A percentile compares a stretch with the other conserved stretches of the same genome.
Evolutionary conservation across 2,113 vertebrate species (phyloP).

Genomic region (Dasypus novemcinctus): DNA sequence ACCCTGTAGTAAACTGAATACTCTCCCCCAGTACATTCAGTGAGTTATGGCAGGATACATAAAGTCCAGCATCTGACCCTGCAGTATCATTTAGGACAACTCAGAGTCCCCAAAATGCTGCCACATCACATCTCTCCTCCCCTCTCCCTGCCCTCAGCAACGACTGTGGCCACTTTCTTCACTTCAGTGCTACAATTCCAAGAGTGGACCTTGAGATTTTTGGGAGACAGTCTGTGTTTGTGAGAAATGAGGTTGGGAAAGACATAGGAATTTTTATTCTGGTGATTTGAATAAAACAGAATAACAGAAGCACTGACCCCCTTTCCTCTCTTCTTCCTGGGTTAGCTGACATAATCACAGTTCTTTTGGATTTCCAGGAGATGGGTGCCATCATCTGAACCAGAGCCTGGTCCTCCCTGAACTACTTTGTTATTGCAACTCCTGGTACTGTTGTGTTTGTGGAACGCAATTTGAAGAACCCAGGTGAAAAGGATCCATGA

Average conservation of each 20-base stretch:
- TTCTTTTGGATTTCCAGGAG: neutral
- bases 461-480: neutral
- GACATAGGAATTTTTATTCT: neutral
- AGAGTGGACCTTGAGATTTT: neutral
- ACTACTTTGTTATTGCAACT: neutral
- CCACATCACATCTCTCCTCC: too few relatives aligned
- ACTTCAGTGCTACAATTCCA: too few relatives aligned
- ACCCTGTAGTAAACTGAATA: too few relatives aligned
- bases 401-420: neutral
- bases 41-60: too few relatives aligned
- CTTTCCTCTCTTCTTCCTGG: neutral
- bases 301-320: neutral
- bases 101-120: too few relatives aligned
- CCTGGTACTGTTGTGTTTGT: neutral
- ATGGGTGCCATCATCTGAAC: neutral
- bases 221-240: neutral
- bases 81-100: too few relatives aligned
- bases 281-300: constrained; percentile 5
- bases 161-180: too few relatives aligned
- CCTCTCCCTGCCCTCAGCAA: too few relatives aligned
- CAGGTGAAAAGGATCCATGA: constrained; percentile 72
- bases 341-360: neutral
- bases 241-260: neutral
- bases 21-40: too few relatives aligned
- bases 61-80: too few relatives aligned